Evolutionary conservation across 2,888 invertebrate genomes (phyloP), one percentile per base, ranked within the genome.

Genomic region (Neuroscelio doddi): DNA sequence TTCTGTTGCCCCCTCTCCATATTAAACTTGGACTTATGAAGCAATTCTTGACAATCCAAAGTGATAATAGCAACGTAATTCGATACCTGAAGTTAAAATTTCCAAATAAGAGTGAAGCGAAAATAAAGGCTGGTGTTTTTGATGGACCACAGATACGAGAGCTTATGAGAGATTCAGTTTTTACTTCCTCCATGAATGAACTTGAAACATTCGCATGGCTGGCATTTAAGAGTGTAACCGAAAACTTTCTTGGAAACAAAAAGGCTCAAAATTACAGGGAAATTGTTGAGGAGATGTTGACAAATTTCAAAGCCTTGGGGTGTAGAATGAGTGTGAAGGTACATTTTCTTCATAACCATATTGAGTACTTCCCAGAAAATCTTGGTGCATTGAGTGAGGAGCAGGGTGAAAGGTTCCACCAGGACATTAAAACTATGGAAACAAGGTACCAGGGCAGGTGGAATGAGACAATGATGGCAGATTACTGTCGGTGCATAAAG

Each of bases 321-420:
- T 67, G 42, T 64, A 70, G 64, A 52, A 79, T 77, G 75, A 73
- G 69, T 34, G 57, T 77, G n/a, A 79, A 80, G 59, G 55, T 80
- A 10, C 78, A 82, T 66, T 80, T 70, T 55, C 64, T 80, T n/a
- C 58, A 71, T 81, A n/a, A n/a, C n/a, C n/a, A n/a, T n/a, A n/a
- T n/a, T n/a, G n/a, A n/a, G n/a, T n/a, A n/a, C n/a, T n/a, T 82
- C 70, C 79, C 74, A 3, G 55, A 77, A 63, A 81, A 80, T 61
- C 66, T 78, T 24, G 77, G 74, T 51, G 69, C 73, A 56, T 63
- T 68, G 34, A 80, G 77, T 53, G 78, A 80, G 52, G 79, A 80
- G 56, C 79, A 80, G 36, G 78, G 76, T 55, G 77, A 82, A 55
- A 69, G 78, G 27, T 76, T 82, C 38, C 79, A 80, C 64, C 79